A percentile compares a stretch with the other conserved stretches of the same genome.
Evolutionary conservation across 2,113 vertebrate species (phyloP).

Genomic region (Datnioides undecimradiatus): DNA sequence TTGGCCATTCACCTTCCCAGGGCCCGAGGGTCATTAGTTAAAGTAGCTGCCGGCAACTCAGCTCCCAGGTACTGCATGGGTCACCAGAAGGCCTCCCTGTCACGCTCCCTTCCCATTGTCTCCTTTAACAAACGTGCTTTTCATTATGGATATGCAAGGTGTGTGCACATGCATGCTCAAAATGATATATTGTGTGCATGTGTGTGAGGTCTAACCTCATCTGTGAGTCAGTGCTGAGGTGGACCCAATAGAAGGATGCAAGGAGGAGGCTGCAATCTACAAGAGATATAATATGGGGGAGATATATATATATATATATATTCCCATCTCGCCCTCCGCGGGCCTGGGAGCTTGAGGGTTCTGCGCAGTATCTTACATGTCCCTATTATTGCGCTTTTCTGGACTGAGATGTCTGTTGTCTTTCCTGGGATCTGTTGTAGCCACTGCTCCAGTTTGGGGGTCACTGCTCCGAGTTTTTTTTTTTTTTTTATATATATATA

Average conservation of each 20-base stretch:
- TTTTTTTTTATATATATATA: too few species aligned
- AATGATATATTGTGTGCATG: not conserved
- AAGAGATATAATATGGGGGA: too few species aligned
- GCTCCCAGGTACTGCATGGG: not conserved
- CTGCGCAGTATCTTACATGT: too few species aligned
- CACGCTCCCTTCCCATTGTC: not conserved
- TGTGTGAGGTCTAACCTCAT: not conserved
- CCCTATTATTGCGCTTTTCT: too few species aligned
- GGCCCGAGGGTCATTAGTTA: slow-evolving; percentile 42
- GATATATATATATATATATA: too few species aligned
- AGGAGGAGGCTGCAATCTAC: too few species aligned
- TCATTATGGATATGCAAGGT: not conserved
- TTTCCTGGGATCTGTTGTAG: too few species aligned
- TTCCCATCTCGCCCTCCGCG: too few species aligned
- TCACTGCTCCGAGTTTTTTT: too few species aligned
- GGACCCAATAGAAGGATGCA: not conserved
- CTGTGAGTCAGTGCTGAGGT: not conserved
- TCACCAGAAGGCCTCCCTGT: not conserved
- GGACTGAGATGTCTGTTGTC: too few species aligned
- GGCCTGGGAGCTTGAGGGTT: too few species aligned
- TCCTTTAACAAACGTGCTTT: not conserved
- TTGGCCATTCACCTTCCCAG: slow-evolving; percentile 5
- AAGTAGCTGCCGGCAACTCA: slow-evolving; percentile 27
- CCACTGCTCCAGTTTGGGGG: too few species aligned
- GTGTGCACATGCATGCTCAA: not conserved